Base-by-base conservation (phyloP, 1,140 invertebrate genomes). In the Calephelis nemesis region DNA sequence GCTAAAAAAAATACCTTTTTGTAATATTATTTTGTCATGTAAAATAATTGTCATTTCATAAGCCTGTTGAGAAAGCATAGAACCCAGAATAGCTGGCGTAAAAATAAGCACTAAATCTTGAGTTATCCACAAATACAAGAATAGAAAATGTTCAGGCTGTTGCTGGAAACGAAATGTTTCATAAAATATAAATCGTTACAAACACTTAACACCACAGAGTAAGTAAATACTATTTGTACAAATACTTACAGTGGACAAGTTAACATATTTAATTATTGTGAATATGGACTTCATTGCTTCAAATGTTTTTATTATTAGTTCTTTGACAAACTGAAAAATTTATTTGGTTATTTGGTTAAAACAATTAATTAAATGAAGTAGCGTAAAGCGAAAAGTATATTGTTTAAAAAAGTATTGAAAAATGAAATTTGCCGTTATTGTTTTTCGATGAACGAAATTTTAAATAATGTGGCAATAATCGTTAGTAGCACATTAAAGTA, bases 281-380 rank as follows among this genome's bases (percentile, higher is more conserved):
- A 54, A 54, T 19, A 54, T 54, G 13, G 50, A 54, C 15, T 1
- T 9, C 15, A 9, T 54, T 15, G 50, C 50, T 54, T 50, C 50
- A 4, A 54, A 54, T 30, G 50, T 19, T 30, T 54, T 54, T 7
- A 54, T 8, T 19, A 54, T 0, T 54, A 54, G 10, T 54, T 54
- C 50, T 19, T 54, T 54, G 15, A 54, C 19, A 54, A 54, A 54
- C 50, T 54, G 50, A 30, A 54, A 54, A 7, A 54, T 30, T 30
- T 54, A 19, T 19, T 19, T 30, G 15, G 8, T 9, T 10, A 10
- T 54, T 10, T 15, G 15, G 5, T 52, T 7, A 49, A 49, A 49
- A 49, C 13, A 49, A 0, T 5, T n/a, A 11, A 49, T 54, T 19
- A 19, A 10, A 15, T 47, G 5, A 47, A 47, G 30, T 4, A 2